Percentiles rank a stretch among this genome's conserved stretches.
Conservation (phyloP, 2,113 vertebrate genomes). For the Lates calcarifer region DNA sequence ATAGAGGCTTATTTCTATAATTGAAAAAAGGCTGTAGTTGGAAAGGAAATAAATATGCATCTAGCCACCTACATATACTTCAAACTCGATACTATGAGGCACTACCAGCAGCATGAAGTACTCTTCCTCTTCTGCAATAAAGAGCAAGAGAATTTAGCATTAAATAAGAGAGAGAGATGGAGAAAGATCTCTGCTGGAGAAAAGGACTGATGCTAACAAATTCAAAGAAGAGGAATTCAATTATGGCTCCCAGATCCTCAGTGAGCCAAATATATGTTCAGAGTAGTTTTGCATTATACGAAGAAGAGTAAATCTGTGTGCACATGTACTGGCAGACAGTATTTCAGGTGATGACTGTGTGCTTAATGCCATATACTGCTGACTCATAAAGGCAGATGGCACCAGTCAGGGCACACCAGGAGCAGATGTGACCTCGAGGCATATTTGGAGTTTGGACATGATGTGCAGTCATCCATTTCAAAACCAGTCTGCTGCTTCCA, state of each 20-base stretch:
- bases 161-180: neutral
- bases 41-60: constrained; percentile 63
- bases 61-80: constrained; percentile 57
- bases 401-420: constrained; percentile 50
- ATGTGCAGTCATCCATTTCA: constrained; percentile 50
- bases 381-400: constrained; percentile 76
- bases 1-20: constrained; percentile 28
- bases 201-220: constrained; percentile 48
- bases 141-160: constrained; percentile 52
- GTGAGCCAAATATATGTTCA: constrained; percentile 20
- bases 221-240: constrained; percentile 68
- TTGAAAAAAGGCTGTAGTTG: constrained; percentile 1
- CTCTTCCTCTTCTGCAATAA: constrained; percentile 43
- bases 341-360: constrained; percentile 27
- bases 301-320: constrained; percentile 1
- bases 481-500: constrained; percentile 36
- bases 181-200: constrained; percentile 1
- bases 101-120: constrained; percentile 3
- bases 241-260: constrained; percentile 33
- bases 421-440: constrained; percentile 73
- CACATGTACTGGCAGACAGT: neutral
- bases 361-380: constrained; percentile 49
- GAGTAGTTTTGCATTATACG: constrained; percentile 6
- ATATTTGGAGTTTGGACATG: constrained; percentile 51
- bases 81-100: constrained; percentile 40